Percentiles rank a stretch among this genome's conserved stretches.
phyloP scores from a whole-genome alignment of 2,113 vertebrate genomes.

The Artemisiospiza belli region DNA sequence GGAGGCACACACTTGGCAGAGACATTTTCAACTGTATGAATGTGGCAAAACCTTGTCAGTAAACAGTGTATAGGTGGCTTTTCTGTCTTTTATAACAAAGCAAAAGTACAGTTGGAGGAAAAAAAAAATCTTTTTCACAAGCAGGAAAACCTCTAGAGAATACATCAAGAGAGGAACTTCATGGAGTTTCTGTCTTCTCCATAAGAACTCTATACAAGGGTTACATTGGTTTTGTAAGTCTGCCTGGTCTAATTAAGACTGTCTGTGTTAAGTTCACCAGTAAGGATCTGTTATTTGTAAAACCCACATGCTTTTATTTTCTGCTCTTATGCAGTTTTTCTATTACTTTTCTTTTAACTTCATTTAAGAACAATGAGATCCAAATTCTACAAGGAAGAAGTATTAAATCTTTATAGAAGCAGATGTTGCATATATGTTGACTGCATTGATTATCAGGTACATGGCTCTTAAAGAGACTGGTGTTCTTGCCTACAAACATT shows the following conservation, averaged over 20 bases:
- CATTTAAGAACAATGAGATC: neutral
- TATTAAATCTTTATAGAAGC: conserved; percentile 24
- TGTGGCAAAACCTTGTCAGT: neutral
- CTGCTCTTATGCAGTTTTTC: neutral
- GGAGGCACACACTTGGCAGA: neutral
- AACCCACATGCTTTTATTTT: conserved; percentile 7
- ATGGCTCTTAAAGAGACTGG: neutral
- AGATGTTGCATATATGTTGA: conserved; percentile 9
- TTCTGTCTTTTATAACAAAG: neutral
- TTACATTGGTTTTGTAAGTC: neutral
- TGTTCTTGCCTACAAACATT: neutral
- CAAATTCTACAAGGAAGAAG: neutral
- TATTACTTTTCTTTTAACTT: neutral
- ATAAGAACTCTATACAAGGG: neutral
- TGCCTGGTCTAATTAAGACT: neutral
- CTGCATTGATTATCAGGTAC: conserved; percentile 15
- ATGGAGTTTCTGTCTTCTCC: neutral
- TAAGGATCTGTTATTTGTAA: conserved; percentile 5
- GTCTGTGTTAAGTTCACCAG: neutral
- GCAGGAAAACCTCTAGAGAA: neutral
- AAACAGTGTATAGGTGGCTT: neutral
- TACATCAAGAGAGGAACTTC: neutral
- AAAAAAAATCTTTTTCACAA: neutral
- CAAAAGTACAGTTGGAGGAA: neutral
- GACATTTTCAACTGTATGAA: neutral